Evolutionary conservation across 2,797 vertebrate species (phyloP).

Genomic region (Cuculus canorus): DNA sequence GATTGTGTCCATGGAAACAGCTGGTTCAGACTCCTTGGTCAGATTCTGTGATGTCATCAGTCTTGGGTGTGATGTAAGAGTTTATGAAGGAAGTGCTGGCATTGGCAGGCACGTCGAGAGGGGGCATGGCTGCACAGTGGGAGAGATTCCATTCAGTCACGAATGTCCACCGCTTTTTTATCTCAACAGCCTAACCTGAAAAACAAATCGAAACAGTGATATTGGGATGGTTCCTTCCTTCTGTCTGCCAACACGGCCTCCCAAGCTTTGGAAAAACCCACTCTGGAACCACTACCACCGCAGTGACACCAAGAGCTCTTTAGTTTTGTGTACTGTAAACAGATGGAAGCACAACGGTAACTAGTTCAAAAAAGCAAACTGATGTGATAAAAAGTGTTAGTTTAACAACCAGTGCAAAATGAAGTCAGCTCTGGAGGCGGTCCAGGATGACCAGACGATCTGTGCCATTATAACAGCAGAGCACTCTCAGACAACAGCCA

Average conservation of each 20-base stretch:
- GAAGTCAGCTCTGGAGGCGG: neutral
- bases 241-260: neutral
- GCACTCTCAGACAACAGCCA: neutral
- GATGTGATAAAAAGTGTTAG: neutral
- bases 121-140: conserved; percentile 76
- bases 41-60: conserved; percentile 77
- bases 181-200: conserved; percentile 84
- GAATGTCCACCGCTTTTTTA: conserved; percentile 78
- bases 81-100: conserved; percentile 81
- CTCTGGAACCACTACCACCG: neutral
- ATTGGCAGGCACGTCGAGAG: conserved; percentile 75
- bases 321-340: neutral
- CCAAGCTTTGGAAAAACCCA: neutral
- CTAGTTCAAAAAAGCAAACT: neutral
- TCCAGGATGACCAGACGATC: neutral
- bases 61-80: conserved; percentile 79
- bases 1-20: conserved; percentile 84
- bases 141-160: conserved; percentile 73
- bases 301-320: neutral
- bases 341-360: rapidly evolving
- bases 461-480: rapidly evolving
- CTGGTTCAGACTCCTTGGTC: conserved; percentile 80
- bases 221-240: neutral
- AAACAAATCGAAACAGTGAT: conserved; percentile 48
- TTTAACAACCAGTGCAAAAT: neutral